A percentile compares a stretch with the other conserved stretches of the same genome.
Evolutionary conservation across 1,140 invertebrate species (phyloP).

Genomic region (Eriocheir sinensis): DNA sequence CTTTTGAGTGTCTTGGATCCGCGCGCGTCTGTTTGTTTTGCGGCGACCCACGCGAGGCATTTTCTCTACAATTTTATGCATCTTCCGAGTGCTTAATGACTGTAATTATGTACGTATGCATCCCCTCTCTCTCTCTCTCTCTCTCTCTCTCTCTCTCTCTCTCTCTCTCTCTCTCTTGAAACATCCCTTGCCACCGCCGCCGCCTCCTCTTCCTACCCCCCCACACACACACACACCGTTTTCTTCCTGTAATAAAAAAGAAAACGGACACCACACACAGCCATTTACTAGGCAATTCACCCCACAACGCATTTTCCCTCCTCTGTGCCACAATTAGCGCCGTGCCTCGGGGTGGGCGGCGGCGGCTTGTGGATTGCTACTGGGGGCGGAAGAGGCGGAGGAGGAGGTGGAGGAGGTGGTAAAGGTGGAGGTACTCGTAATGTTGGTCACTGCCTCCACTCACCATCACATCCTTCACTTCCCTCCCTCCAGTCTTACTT

Average conservation of each 20-base stretch:
- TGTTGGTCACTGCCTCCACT: too few relatives aligned
- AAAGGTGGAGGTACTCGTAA: not conserved
- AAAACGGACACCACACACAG: not conserved
- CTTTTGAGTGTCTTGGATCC: not conserved
- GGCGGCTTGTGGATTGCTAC: too few relatives aligned
- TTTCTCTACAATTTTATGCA: not conserved
- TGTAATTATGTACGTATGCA: constrained; percentile 31
- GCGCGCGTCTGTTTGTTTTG: not conserved
- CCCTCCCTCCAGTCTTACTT: not conserved
- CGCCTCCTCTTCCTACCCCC: too few relatives aligned
- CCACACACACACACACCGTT: too few relatives aligned
- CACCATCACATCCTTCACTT: not conserved
- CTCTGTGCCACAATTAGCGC: not conserved
- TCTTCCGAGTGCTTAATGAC: not conserved
- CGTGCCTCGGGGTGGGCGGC: too few relatives aligned
- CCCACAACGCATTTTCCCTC: not conserved
- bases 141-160: constrained; percentile 39
- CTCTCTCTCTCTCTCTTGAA: constrained; percentile 11
- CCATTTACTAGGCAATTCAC: too few relatives aligned
- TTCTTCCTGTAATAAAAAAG: too few relatives aligned
- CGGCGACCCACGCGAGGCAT: not conserved
- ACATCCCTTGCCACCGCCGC: too few relatives aligned
- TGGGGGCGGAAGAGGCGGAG: not conserved
- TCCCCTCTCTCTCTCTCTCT: not conserved
- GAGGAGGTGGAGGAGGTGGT: not conserved